Evolutionary conservation across 2,888 invertebrate species (phyloP).

Genomic region (Megaustenia siamemsis): DNA sequence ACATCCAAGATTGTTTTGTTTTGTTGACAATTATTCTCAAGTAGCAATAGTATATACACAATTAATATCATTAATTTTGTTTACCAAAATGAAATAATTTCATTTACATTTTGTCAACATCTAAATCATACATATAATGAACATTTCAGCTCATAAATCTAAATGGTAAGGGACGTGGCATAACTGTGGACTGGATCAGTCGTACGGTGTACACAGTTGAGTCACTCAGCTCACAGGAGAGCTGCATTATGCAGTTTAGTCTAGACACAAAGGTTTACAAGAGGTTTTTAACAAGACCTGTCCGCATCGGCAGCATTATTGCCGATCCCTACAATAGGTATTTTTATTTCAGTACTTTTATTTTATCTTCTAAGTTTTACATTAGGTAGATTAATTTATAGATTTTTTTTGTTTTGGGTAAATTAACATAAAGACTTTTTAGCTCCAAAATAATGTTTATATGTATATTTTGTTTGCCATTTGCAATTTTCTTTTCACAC

Average conservation of each 20-base stretch:
- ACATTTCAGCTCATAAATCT: conserved; percentile 66
- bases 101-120: too few relatives aligned
- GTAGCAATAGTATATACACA: too few relatives aligned
- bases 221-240: conserved; percentile 80
- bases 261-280: conserved; percentile 68
- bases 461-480: too few relatives aligned
- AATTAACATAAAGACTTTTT: too few relatives aligned
- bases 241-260: conserved; percentile 78
- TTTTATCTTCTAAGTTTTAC: not conserved
- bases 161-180: conserved; percentile 82
- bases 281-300: conserved; percentile 67
- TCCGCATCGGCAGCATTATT: conserved; percentile 85
- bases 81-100: too few relatives aligned
- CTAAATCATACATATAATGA: too few relatives aligned
- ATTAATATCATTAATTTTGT: too few relatives aligned
- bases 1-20: too few relatives aligned
- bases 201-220: conserved; percentile 91
- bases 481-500: too few relatives aligned
- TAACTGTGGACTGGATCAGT: conserved; percentile 93
- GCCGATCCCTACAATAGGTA: conserved; percentile 88
- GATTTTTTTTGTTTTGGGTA: too few relatives aligned
- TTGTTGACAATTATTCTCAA: too few relatives aligned
- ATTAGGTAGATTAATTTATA: not conserved
- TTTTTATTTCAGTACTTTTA: conserved; percentile 52
- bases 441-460: too few relatives aligned